Evolutionary conservation across 2,797 vertebrate genomes (phyloP).

Genomic region (Natrix natrix): DNA sequence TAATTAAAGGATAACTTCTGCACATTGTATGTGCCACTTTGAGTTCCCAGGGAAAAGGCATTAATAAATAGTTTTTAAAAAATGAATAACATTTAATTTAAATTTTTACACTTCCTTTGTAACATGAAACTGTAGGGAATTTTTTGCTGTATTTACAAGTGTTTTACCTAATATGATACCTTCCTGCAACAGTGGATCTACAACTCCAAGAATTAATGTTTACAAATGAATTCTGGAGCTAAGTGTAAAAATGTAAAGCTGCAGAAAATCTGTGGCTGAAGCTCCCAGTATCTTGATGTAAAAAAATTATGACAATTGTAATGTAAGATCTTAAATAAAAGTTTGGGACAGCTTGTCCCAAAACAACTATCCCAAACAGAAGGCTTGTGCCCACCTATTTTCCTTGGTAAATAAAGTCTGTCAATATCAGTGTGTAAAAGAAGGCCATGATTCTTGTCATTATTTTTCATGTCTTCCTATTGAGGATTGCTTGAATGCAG

Average conservation of each 20-base stretch:
- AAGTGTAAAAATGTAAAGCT: neutral
- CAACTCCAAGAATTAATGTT: neutral
- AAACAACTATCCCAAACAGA: neutral
- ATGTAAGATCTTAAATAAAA: neutral
- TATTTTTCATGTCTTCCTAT: neutral
- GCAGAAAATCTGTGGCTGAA: neutral
- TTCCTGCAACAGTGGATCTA: neutral
- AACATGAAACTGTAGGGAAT: neutral
- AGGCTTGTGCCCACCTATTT: neutral
- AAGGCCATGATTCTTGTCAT: neutral
- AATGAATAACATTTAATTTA: neutral
- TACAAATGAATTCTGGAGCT: neutral
- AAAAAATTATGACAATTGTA: neutral
- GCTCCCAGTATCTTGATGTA: neutral
- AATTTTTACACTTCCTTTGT: neutral
- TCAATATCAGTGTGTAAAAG: neutral
- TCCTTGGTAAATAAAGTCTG: neutral
- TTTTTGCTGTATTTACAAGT: neutral
- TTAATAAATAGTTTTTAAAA: neutral
- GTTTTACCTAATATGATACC: neutral
- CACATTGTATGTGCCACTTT: neutral
- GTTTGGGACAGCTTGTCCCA: neutral
- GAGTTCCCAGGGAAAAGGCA: neutral
- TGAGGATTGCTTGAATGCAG: neutral
- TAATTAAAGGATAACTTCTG: neutral